Base-by-base conservation (phyloP, 2,113 vertebrate species). In the Centrocercus urophasianus region DNA sequence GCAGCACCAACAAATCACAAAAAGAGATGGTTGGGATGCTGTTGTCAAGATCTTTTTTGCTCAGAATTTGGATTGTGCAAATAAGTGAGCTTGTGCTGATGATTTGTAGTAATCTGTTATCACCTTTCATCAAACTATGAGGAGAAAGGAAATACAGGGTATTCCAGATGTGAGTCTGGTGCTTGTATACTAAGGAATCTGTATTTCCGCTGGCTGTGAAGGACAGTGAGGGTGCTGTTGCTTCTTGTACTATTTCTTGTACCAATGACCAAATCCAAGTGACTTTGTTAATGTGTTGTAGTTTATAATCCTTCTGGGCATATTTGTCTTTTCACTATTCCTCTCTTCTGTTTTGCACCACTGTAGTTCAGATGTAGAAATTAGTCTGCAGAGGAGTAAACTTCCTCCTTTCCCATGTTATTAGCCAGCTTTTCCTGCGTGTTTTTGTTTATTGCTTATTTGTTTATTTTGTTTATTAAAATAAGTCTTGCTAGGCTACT, bases 191-290 rank as follows among this genome's bases (percentile, higher is more conserved):
- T 91, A 81, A 92, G 96, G 93, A 97, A 97, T 92, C 96, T 96
- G 82, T 64, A 61, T 96, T 98, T 98, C 97, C 97, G 96, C 89
- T 89, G 17, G 98, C 98, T 98, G 98, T 65, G 93, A 95, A 95
- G 96, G 96, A 95, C 90, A 95, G 86, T 73, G 61, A 79, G 86
- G 73, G 66, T 93, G 93, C 88, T 97, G 82, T 75, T 95, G 82
- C 67, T 83, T 81, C 40, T 87, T 93, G 56, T 57, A 6, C 83
- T 92, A 86, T 65, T 81, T 81, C 42, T 87, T 93, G 63, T 57
- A 6, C 86, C 92, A 88, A 84, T 86, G 73, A 80, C 79, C 66
- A 32, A 79, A 88, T 83, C 67, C 56, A 89, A 88, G 71, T 77
- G 70, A 79, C 67, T 96, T 61, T 93, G 34, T 83, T 96, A 54